Base-by-base conservation (phyloP, 2,888 invertebrate genomes). In the Tenthredo livida region DNA sequence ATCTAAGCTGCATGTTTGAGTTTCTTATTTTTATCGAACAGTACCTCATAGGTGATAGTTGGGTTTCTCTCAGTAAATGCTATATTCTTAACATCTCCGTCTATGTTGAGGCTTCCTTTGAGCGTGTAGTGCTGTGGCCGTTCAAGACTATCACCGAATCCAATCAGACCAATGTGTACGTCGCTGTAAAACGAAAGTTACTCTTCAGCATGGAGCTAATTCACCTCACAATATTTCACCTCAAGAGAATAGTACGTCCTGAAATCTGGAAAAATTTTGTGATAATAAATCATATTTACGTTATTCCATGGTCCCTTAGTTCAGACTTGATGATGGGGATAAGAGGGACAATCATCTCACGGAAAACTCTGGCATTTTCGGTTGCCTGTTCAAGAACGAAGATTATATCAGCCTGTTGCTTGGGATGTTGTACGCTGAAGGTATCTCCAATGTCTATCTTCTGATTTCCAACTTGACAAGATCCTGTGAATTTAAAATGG, bases 371-470 rank as follows among this genome's bases (percentile, higher is more conserved):
- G 89, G 96, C 95, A 91, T 96, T 97, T 65, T 94, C 92, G 92
- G 95, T 93, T 4, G 92, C 92, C 87, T 96, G 95, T 89, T 98
- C 98, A 12, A 98, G 95, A 0, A 97, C 95, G 84, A 98, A 94
- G 0, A 98, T 94, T 85, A 98, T 94, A 90, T 98, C 98, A 1
- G 97, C 98, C 87, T 97, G 95, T 86, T 96, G 96, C 86, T 94
- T 95, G 0, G 97, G 97, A 40, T 95, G 91, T 89, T 96, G 96
- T 0, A 96, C 94, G 83, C 95, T 95, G 91, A 96, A 96, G 25
- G 92, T 94, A 17, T 97, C 96, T 0, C 96, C 96, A 0, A 96
- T 88, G 5, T 94, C 93, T 50, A 94, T 92, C 1, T 93, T 90
- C 21, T 92, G 89, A 25, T 93, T 93, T 6, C 94, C 93, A 78